A percentile compares a stretch with the other conserved stretches of the same genome.
These are phyloP conservation scores for Lasioglossum baleicum DNA, from an alignment of 1,140 invertebrate genomes.

Conservation along the genomic window DNA sequence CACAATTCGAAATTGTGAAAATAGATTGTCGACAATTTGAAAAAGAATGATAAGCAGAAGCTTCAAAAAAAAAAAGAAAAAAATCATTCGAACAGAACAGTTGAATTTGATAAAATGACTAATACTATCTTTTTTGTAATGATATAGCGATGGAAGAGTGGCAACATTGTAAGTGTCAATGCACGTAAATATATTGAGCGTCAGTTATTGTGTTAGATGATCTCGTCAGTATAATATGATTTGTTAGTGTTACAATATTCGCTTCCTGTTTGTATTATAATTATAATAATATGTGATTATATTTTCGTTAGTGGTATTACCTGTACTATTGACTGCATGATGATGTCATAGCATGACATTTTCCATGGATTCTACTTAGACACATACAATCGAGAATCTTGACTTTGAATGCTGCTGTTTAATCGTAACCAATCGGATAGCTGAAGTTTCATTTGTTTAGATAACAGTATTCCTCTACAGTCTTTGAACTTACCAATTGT, in stretches of 20 bases:
- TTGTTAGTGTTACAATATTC: slow-evolving; percentile 50
- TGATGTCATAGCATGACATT: slow-evolving; percentile 60
- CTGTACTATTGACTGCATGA: slow-evolving; percentile 58
- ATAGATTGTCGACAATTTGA: background rate
- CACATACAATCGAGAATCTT: slow-evolving; percentile 30
- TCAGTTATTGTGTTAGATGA: slow-evolving; percentile 59
- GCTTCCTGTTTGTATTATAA: slow-evolving; percentile 43
- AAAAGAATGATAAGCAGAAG: background rate
- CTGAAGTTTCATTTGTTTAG: slow-evolving; percentile 33
- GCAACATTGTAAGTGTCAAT: slow-evolving; percentile 85
- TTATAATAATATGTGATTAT: slow-evolving; percentile 40
- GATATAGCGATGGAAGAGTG: slow-evolving; percentile 85
- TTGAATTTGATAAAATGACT: slow-evolving; percentile 27
- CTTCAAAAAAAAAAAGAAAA: background rate
- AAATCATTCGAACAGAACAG: background rate
- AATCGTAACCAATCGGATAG: slow-evolving; percentile 26
- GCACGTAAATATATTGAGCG: slow-evolving; percentile 61
- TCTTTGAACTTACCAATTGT: slow-evolving; percentile 25
- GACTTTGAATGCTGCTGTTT: slow-evolving; percentile 48
- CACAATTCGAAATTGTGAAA: background rate
- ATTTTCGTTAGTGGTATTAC: slow-evolving; percentile 43
- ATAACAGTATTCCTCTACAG: slow-evolving; percentile 29
- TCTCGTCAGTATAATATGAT: slow-evolving; percentile 48
- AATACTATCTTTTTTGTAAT: slow-evolving; percentile 73
- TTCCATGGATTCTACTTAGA: slow-evolving; percentile 46